Percentiles rank a stretch among this genome's conserved stretches.
Evolutionary conservation across 2,888 invertebrate genomes (phyloP).

Genomic region (Acleris holmiana): DNA sequence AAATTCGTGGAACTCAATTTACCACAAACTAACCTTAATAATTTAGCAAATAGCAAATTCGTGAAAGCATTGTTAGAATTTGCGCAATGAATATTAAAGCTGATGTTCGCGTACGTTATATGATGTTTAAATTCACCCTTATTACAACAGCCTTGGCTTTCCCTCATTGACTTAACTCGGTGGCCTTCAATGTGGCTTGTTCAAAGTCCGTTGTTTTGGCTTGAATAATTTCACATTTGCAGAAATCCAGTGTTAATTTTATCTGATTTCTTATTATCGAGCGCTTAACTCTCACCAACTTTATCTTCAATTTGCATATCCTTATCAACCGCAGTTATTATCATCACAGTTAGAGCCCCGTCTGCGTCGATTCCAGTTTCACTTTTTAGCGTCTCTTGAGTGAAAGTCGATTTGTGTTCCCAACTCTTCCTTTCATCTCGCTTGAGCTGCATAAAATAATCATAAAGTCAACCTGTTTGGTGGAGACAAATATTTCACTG

Average conservation of each 20-base stretch:
- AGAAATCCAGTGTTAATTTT: conserved; percentile 10
- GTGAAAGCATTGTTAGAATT: conserved; percentile 13
- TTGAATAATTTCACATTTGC: conserved; percentile 12
- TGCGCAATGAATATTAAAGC: conserved; percentile 1
- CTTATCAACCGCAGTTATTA: conserved; percentile 37
- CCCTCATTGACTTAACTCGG: conserved; percentile 51
- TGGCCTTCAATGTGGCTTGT: conserved; percentile 55
- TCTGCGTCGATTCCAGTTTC: conserved; percentile 73
- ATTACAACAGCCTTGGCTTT: conserved; percentile 47
- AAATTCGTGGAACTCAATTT: conserved; percentile 52
- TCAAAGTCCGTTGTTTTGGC: conserved; percentile 40
- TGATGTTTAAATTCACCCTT: conserved; percentile 51
- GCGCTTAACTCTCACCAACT: conserved; percentile 27
- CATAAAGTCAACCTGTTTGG: conserved; percentile 49
- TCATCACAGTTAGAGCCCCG: conserved; percentile 64
- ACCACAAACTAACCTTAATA: conserved; percentile 18
- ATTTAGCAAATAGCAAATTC: conserved; percentile 9
- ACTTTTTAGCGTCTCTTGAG: conserved; percentile 78
- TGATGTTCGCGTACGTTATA: conserved; percentile 45
- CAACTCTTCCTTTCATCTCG: conserved; percentile 74
- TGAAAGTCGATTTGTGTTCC: conserved; percentile 75
- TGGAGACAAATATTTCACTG: conserved; percentile 33
- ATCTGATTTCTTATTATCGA: conserved; percentile 14
- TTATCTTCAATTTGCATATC: conserved; percentile 37
- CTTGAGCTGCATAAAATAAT: conserved; percentile 51